Base-by-base conservation (phyloP, 2,888 invertebrate species). In the Drosophila prolongata region DNA sequence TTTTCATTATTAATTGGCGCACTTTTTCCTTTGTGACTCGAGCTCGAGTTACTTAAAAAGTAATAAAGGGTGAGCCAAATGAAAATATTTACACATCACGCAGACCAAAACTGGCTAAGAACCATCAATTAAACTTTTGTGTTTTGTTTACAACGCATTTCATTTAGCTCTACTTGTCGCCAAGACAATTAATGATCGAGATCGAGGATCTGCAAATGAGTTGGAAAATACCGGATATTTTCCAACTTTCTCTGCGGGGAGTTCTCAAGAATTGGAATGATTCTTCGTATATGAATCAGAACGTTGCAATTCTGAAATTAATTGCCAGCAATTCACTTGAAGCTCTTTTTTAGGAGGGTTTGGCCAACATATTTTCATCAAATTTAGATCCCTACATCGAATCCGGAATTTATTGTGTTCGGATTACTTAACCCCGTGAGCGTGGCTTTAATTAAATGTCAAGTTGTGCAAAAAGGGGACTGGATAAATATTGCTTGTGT, bases 1-100 rank as follows among this genome's bases (percentile, higher is more conserved):
- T 56, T 64, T 60, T 37, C 24, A 71, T 64, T 71, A 59, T 79
- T 78, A 84, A 87, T 81, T 87, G 77, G 54, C 65, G 67, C 47
- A 78, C 73, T 71, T 80, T 72, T 65, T 61, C 55, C 57, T 67
- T 60, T 72, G 50, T 54, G 49, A 30, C 57, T 67, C 61, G 38
- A 4, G 24, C 60, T 72, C 67, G 40, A 55, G 57, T 75, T 69
- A 75, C 72, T 82, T 70, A 60, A 75, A 65, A 62, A 62, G 65
- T 71, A 80, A 65, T 66, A 47, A 54, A 71, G 60, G 54, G 44
- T 52, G 50, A 61, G 64, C n/a, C 44, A 47, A 68, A 64, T 54
- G 54, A 44, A 40, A 68, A 57, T 58, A 42, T 54, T 65, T 37
- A 64, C 65, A 40, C 43, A 61, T 61, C 57, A 59, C 59, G 44